Evolutionary conservation across 2,888 invertebrate genomes (phyloP).

Genomic region (Pediacus dermestoides): DNA sequence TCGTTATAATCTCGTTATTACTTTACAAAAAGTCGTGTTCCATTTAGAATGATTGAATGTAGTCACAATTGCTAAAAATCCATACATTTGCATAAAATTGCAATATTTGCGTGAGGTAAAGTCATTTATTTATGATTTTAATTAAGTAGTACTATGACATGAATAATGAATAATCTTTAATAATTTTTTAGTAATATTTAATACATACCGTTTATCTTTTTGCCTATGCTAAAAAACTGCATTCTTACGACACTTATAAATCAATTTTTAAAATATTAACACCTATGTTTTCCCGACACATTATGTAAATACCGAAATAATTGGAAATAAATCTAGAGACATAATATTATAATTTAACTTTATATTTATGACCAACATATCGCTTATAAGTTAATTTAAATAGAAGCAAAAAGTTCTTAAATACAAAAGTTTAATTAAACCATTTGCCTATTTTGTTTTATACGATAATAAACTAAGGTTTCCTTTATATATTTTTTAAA

Average conservation of each 20-base stretch:
- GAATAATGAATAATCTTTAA: conserved; percentile 27
- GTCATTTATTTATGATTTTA: conserved; percentile 39
- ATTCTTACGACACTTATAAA: conserved; percentile 14
- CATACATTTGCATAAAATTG: conserved; percentile 34
- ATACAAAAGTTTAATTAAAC: no score
- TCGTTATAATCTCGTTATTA: conserved; percentile 23
- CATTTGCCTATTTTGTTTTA: no score
- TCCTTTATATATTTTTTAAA: no score
- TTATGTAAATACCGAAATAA: conserved; percentile 10
- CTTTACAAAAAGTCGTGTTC: conserved; percentile 14
- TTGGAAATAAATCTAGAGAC: conserved; percentile 8
- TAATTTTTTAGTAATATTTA: conserved; percentile 19
- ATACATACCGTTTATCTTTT: conserved; percentile 20
- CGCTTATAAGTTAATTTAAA: no score
- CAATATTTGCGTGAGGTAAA: conserved; percentile 38
- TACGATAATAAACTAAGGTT: no score
- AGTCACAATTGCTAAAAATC: conserved; percentile 24
- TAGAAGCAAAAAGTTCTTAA: no score
- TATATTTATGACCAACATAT: no score
- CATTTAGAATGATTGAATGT: conserved; percentile 32
- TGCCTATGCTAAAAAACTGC: conserved; percentile 21
- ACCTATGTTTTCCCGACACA: no score
- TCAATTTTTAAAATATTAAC: conserved; percentile 17
- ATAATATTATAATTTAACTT: no score
- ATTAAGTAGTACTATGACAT: conserved; percentile 34